phyloP scores from a whole-genome alignment of 1,140 invertebrate genomes.

The Drosophila athabasca region DNA sequence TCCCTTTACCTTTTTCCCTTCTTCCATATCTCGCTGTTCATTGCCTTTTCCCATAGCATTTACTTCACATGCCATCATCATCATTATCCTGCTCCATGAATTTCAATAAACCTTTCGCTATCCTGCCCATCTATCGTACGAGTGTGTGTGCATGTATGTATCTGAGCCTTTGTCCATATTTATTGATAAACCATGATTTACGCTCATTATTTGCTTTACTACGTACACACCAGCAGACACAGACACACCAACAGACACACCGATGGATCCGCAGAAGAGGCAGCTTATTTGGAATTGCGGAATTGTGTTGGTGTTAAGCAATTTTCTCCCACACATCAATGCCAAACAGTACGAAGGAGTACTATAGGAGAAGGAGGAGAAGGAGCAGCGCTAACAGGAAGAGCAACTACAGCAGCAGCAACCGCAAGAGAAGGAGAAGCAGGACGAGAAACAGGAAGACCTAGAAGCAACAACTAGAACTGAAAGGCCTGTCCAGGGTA shows the following conservation, averaged over 20 bases:
- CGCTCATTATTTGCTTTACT: slow-evolving; percentile 71
- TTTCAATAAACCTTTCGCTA: slow-evolving; percentile 45
- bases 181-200: slow-evolving; percentile 82
- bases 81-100: slow-evolving; percentile 34
- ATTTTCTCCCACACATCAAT: slow-evolving; percentile 68
- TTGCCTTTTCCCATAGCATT: neutral
- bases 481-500: slow-evolving; percentile 18
- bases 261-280: neutral
- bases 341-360: slow-evolving; percentile 26
- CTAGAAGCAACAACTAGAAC: slow-evolving; percentile 24
- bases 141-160: slow-evolving; percentile 11
- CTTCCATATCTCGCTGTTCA: too few relatives aligned
- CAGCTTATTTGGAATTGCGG: slow-evolving; percentile 46
- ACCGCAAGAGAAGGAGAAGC: slow-evolving; percentile 5
- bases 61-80: slow-evolving; percentile 5
- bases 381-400: neutral
- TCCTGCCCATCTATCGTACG: slow-evolving; percentile 15
- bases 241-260: slow-evolving; percentile 10
- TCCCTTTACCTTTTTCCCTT: neutral
- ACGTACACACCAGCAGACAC: slow-evolving; percentile 21
- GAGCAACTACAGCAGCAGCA: too few relatives aligned
- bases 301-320: slow-evolving; percentile 51
- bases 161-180: slow-evolving; percentile 55
- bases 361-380: slow-evolving; percentile 9
- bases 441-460: slow-evolving; percentile 22